Conservation (phyloP, 2,888 invertebrate genomes). For the Trachelus tabidus region DNA sequence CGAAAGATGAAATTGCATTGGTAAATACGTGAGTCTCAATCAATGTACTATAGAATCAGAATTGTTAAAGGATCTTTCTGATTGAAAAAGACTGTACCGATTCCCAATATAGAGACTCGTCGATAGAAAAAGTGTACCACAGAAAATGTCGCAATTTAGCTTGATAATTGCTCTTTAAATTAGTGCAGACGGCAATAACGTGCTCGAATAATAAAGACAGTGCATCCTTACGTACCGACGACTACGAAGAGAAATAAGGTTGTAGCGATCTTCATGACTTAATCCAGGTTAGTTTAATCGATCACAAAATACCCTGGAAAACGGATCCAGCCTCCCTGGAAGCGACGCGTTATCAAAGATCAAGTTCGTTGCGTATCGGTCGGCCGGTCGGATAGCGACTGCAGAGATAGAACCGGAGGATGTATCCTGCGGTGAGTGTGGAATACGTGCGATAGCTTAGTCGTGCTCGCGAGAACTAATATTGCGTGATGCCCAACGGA, state of each 20-base stretch:
- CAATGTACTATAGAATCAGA: not conserved
- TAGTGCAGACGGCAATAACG: not conserved
- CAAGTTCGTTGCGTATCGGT: not conserved
- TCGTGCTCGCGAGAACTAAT: conserved; percentile 58
- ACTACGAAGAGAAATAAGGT: conserved; percentile 57
- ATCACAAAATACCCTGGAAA: not conserved
- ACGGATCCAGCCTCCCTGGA: not conserved
- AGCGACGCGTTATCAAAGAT: not conserved
- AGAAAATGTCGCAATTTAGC: not conserved
- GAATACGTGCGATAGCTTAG: conserved; percentile 43
- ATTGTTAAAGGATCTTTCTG: not conserved
- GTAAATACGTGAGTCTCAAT: not conserved
- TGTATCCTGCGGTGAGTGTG: conserved; percentile 12
- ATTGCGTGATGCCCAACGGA: conserved; percentile 47
- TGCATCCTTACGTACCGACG: conserved; percentile 51
- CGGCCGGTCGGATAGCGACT: not conserved
- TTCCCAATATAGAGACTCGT: not conserved
- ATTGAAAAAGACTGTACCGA: not conserved
- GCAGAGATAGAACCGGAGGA: not conserved
- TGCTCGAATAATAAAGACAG: not conserved
- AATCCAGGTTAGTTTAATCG: conserved; percentile 14
- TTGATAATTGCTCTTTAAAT: not conserved
- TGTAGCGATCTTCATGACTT: conserved; percentile 55
- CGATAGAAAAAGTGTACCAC: not conserved
- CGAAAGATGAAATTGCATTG: not conserved